Conservation (phyloP, 2,888 invertebrate species). For the Willowsia nigromaculata region DNA sequence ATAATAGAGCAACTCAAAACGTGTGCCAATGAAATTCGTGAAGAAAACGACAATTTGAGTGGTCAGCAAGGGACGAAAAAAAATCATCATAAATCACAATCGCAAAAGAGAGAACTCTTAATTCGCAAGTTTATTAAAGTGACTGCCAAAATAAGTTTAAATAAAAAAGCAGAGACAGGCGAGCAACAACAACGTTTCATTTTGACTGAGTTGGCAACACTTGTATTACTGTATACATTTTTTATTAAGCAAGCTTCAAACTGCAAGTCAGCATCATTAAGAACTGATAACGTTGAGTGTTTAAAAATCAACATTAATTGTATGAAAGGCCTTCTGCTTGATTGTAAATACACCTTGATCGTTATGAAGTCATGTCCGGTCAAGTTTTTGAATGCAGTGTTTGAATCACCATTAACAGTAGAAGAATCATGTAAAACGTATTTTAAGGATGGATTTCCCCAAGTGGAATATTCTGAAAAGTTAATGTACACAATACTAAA, state of each 20-base stretch:
- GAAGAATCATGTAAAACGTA: neutral
- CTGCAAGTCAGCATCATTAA: neutral
- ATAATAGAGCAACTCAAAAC: too few species aligned
- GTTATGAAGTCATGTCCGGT: neutral
- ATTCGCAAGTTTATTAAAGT: neutral
- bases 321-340: neutral
- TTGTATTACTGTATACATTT: neutral
- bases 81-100: too few species aligned
- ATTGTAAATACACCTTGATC: neutral
- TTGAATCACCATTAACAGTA: neutral
- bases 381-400: neutral
- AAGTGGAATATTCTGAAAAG: neutral
- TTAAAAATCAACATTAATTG: neutral
- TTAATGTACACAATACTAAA: neutral
- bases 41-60: neutral
- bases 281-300: neutral
- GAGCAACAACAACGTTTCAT: neutral
- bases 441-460: neutral
- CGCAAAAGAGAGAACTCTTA: neutral
- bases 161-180: neutral
- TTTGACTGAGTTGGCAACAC: neutral
- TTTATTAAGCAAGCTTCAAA: neutral
- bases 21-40: neutral
- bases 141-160: neutral
- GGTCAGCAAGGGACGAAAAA: too few species aligned